Conservation (phyloP, 2,113 vertebrate genomes). For the Jaculus jaculus region DNA sequence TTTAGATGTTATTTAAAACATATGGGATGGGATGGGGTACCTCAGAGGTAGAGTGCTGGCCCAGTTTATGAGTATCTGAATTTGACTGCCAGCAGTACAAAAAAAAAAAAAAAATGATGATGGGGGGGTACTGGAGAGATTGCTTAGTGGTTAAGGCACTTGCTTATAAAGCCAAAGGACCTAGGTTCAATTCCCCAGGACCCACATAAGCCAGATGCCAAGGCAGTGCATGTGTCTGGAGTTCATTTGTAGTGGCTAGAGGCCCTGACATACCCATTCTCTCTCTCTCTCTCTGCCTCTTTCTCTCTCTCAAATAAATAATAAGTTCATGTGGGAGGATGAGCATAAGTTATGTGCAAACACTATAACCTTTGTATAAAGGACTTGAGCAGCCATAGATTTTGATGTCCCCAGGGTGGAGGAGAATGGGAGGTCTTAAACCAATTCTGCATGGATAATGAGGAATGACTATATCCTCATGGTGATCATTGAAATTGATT, state of each 20-base stretch:
- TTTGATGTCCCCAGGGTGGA: neutral
- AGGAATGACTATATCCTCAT: neutral
- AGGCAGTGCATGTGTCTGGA: too few species aligned
- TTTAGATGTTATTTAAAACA: neutral
- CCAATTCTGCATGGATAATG: neutral
- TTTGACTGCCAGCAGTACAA: neutral
- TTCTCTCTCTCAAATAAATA: neutral
- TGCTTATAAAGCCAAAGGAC: too few species aligned
- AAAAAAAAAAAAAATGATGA: neutral
- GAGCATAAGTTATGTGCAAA: neutral
- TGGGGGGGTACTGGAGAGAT: too few species aligned
- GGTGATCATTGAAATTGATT: conserved; percentile 36
- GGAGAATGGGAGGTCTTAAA: neutral
- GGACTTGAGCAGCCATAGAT: neutral
- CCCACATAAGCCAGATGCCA: too few species aligned
- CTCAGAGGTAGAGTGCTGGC: neutral
- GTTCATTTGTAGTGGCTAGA: too few species aligned
- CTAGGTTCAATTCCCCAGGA: too few species aligned
- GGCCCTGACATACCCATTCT: too few species aligned
- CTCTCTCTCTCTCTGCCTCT: too few species aligned
- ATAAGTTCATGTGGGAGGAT: neutral
- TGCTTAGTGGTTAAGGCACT: too few species aligned
- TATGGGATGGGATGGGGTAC: neutral
- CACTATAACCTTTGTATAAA: neutral
- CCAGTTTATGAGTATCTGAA: neutral